phyloP scores from a whole-genome alignment of 2,113 vertebrate genomes.

The Struthidea cinerea region DNA sequence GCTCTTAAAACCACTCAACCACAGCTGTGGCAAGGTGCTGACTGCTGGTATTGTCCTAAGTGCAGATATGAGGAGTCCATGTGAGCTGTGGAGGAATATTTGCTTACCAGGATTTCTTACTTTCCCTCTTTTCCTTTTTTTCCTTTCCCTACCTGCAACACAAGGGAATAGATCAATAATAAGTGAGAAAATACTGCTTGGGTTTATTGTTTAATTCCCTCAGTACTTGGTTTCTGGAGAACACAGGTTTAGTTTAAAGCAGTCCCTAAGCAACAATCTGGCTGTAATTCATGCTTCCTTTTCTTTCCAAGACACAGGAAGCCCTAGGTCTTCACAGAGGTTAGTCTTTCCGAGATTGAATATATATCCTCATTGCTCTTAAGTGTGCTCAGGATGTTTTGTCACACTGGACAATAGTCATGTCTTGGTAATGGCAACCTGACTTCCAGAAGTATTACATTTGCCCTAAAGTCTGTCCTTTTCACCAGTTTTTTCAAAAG shows the following conservation, averaged over 20 bases:
- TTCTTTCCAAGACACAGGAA: neutral
- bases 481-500: neutral
- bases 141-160: neutral
- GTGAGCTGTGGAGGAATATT: neutral
- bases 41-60: neutral
- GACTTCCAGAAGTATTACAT: neutral
- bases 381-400: neutral
- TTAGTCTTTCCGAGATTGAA: neutral
- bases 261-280: constrained; percentile 1
- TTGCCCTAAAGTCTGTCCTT: neutral
- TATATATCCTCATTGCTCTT: neutral
- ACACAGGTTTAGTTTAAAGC: constrained; percentile 42
- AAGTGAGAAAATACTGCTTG: constrained; percentile 38
- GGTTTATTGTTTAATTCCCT: constrained; percentile 50
- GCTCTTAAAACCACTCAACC: neutral
- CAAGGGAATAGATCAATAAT: neutral
- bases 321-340: neutral
- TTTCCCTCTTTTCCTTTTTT: neutral
- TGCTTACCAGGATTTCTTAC: neutral
- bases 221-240: constrained; percentile 23
- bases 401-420: neutral
- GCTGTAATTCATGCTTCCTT: neutral
- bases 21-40: neutral
- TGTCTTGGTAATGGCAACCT: neutral
- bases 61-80: neutral